Evolutionary conservation across 2,113 vertebrate species (phyloP).

Genomic region (Myocastor coypus): DNA sequence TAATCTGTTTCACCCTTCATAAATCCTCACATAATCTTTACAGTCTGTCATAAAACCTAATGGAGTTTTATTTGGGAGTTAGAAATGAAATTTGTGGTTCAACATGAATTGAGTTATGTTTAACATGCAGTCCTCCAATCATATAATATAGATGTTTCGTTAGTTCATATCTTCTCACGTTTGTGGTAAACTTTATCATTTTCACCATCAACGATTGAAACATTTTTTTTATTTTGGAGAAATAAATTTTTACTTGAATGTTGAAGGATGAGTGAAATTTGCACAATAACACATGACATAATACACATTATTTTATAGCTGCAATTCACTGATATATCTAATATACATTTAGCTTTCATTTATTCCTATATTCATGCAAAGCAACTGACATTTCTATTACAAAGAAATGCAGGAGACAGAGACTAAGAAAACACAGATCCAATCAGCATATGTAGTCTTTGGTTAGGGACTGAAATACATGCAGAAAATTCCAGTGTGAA

Average conservation of each 20-base stretch:
- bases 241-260: constrained; percentile 31
- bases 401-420: not conserved
- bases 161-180: not conserved
- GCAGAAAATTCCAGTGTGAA: not conserved
- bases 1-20: not conserved
- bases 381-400: not conserved
- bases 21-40: not conserved
- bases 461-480: not conserved
- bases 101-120: not conserved
- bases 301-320: not conserved
- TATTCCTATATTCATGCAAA: not conserved
- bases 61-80: not conserved
- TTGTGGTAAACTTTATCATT: not conserved
- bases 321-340: not conserved
- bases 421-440: not conserved
- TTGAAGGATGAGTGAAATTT: not conserved
- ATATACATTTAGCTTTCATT: not conserved
- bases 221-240: constrained; percentile 30
- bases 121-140: not conserved
- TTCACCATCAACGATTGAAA: not conserved
- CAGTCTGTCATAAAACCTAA: not conserved
- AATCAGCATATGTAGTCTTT: not conserved
- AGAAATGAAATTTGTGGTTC: not conserved
- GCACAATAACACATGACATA: not conserved
- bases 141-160: not conserved